Evolutionary conservation across 1,140 invertebrate species (phyloP).

Genomic region (Brachionus sp.): DNA sequence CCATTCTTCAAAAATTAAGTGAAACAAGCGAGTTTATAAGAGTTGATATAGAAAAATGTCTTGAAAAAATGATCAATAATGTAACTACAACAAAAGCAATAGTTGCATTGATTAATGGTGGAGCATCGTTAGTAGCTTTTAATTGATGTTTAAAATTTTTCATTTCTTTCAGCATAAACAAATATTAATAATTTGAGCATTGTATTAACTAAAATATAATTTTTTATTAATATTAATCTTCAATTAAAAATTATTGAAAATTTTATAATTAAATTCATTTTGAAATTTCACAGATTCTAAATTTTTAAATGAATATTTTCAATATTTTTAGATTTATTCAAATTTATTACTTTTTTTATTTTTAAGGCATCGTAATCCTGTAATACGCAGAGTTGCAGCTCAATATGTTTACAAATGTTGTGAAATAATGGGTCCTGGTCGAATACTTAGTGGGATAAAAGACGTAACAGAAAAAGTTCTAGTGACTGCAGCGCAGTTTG

Average conservation of each 20-base stretch:
- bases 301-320: conserved; percentile 48
- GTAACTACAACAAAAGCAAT: conserved; percentile 57
- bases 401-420: conserved; percentile 69
- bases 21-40: conserved; percentile 88
- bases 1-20: conserved; percentile 77
- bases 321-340: neutral
- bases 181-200: no score
- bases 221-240: no score
- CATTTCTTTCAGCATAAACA: no score
- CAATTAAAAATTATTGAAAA: no score
- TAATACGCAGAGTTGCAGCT: conserved; percentile 74
- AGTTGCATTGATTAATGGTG: conserved; percentile 64
- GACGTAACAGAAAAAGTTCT: conserved; percentile 77
- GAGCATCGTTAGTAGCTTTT: conserved; percentile 63
- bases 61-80: conserved; percentile 74
- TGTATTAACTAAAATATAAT: no score
- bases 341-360: conserved; percentile 49
- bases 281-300: no score
- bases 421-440: conserved; percentile 70
- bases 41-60: conserved; percentile 75
- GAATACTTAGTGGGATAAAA: conserved; percentile 68
- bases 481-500: conserved; percentile 72
- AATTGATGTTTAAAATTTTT: no score
- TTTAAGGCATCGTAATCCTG: conserved; percentile 74
- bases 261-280: no score